Conservation (phyloP, 2,888 invertebrate genomes). For the Nomada ruficornis region DNA sequence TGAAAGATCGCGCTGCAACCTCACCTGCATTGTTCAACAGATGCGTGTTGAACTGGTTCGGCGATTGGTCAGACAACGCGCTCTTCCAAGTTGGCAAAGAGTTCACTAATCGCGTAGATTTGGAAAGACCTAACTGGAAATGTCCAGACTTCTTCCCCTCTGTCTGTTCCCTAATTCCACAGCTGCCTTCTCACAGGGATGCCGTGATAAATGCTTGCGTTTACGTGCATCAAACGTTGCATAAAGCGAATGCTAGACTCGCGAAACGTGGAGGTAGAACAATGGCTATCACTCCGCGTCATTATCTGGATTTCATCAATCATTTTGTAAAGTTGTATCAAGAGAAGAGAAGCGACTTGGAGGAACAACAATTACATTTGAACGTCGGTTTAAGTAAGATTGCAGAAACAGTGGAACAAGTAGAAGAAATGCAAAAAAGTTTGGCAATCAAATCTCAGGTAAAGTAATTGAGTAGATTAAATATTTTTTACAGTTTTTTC, state of each 20-base stretch:
- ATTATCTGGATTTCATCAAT: constrained; percentile 99
- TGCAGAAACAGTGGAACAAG: constrained; percentile 99
- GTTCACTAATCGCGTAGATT: constrained; percentile 97
- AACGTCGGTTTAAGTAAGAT: constrained; percentile 99
- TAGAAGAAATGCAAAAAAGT: constrained; percentile 99
- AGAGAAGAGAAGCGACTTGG: constrained; percentile 98
- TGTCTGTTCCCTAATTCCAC: constrained; percentile 91
- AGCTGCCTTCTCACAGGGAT: constrained; percentile 93
- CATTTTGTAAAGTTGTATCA: constrained; percentile 99
- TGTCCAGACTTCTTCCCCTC: constrained; percentile 96
- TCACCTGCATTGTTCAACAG: constrained; percentile 99
- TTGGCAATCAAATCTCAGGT: constrained; percentile 97
- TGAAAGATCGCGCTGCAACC: constrained; percentile 99
- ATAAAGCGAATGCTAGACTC: constrained; percentile 96
- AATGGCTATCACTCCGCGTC: constrained; percentile 98
- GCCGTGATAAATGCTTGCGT: constrained; percentile 99
- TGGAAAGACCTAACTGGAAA: constrained; percentile 94
- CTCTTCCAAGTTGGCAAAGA: constrained; percentile 98
- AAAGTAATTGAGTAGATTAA: constrained; percentile 36
- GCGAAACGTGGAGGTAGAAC: constrained; percentile 96
- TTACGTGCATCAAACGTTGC: constrained; percentile 98
- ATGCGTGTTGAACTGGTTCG: constrained; percentile 99
- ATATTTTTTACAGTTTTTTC: neutral
- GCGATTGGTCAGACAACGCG: constrained; percentile 99
- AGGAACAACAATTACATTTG: constrained; percentile 99